Base-by-base conservation (phyloP, 1,140 invertebrate genomes). In the Drosophila willistoni region DNA sequence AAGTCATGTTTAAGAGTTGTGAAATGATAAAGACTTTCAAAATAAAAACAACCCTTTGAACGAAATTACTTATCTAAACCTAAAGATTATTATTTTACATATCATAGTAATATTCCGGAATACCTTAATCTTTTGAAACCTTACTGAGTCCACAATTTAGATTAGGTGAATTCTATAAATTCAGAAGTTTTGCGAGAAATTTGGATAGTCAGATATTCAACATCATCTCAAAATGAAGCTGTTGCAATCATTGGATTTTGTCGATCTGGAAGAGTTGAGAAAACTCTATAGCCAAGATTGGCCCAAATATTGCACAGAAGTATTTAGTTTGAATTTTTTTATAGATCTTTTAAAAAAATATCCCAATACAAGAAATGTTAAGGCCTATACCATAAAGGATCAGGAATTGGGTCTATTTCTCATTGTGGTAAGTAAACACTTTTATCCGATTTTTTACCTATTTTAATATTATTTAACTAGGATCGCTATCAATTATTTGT, bases 401-500 rank as follows among this genome's bases (percentile, higher is more conserved):
- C 61, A 73, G 7, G 73, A 84, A 4, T 64, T 61, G 14, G 91
- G 80, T 22, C 51, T 91, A 7, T 92, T 86, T 73, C 13, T 91
- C 10, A 65, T 92, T 72, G 65, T 92, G 72, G 90, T 91, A 60
- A 42, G 77, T 71, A 14, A 19, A 14, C 7, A 9, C 12, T 10
- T 36, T 10, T 12, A 9, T 0, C 9, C 29, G 7, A 9, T 13
- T 0, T 36, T 10, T 36, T 34, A 34, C 33, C 29, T 12, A 6
- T 3, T 3, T 0, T 34, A 0, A 13, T 7, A 29, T 6, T 29
- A 29, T 29, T 29, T 29, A 29, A 6, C 29, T 1, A 14, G 73
- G 73, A 76, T 70, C 73, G 73, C 1, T 70, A 77, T 57, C 42
- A 70, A 2, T 10, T 77, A 3, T 77, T 25, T 14, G 22, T 77